phyloP scores from a whole-genome alignment of 1,140 invertebrate species.

The Megalopta genalis region DNA sequence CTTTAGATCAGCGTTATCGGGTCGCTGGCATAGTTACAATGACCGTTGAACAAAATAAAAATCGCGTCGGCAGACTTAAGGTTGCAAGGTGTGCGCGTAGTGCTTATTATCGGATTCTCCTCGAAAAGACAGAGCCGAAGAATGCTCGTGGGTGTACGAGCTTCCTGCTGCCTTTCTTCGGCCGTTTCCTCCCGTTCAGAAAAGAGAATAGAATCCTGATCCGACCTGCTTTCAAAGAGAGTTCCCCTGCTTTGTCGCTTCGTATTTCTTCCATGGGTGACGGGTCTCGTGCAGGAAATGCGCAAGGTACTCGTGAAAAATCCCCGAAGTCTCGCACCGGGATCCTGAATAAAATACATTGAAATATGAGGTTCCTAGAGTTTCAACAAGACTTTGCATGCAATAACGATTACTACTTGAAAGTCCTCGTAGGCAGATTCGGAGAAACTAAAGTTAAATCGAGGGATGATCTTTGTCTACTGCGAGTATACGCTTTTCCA shows the following conservation, averaged over 20 bases:
- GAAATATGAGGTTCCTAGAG: no score
- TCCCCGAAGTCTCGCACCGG: constrained; percentile 11
- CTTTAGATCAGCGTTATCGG: no score
- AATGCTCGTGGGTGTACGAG: constrained; percentile 33
- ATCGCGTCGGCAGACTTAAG: not conserved
- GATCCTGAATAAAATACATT: not conserved
- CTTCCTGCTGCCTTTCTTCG: constrained; percentile 60
- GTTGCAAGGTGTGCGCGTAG: not conserved
- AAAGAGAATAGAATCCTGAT: constrained; percentile 57
- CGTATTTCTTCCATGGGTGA: constrained; percentile 28
- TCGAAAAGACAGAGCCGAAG: not conserved
- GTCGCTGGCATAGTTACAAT: no score
- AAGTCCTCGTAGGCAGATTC: no score
- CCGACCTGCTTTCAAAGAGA: constrained; percentile 52
- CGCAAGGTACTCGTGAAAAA: constrained; percentile 19
- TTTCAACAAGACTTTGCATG: no score
- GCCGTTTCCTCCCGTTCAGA: constrained; percentile 52
- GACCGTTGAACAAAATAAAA: no score
- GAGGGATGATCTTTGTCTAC: no score
- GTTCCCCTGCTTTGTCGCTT: constrained; percentile 63
- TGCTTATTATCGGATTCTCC: not conserved
- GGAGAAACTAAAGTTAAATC: no score
- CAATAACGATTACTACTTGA: no score
- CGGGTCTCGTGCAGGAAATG: constrained; percentile 38
- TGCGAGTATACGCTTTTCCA: no score